Evolutionary conservation across 1,140 invertebrate species (phyloP), one percentile per base, ranked within the genome.

Genomic region (Yoshiicerus persimilis): DNA sequence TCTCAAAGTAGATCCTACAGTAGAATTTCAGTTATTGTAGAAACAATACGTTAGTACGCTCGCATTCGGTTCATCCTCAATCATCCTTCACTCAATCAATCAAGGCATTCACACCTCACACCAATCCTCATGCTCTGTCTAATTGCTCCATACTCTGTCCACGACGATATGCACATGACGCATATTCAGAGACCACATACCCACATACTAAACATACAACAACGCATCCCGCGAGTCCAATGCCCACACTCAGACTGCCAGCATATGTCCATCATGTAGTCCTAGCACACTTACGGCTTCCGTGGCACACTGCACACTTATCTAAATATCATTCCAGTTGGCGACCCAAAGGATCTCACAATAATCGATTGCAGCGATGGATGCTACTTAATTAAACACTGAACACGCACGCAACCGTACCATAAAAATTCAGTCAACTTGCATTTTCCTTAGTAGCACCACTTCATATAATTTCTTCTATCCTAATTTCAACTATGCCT

Each of bases 11-110:
- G 75, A 80, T 80, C 75, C 32, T n/a, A 27, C 4, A 38, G 75
- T 80, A 80, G 75, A 34, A 80, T 30, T 27, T 80, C 75, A 80
- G 75, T 80, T 80, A 80, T 80, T 80, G 75, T 80, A 80, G 75
- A 36, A 38, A 11, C 30, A 80, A 80, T 36, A 10, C 66, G 30
- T 36, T 80, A 80, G 75, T 80, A n/a, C n/a, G 75, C 75, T 36
- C 27, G 75, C 75, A 80, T 80, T 80, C 27, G 75, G 34, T 80
- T 56, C 75, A 80, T 80, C 13, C 75, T 36, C 75, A 80, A 36
- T 80, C 75, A 80, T 80, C 32, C 27, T 38, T 66, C 62, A 66
- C 62, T 66, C 62, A 36, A 38, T n/a, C 13, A 23, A 30, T 10
- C 3, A n/a, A 36, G 75, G 32, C 34, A 36, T 30, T 32, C 32